Base-by-base conservation (phyloP, 2,888 invertebrate genomes). In the Eristalis tenax region DNA sequence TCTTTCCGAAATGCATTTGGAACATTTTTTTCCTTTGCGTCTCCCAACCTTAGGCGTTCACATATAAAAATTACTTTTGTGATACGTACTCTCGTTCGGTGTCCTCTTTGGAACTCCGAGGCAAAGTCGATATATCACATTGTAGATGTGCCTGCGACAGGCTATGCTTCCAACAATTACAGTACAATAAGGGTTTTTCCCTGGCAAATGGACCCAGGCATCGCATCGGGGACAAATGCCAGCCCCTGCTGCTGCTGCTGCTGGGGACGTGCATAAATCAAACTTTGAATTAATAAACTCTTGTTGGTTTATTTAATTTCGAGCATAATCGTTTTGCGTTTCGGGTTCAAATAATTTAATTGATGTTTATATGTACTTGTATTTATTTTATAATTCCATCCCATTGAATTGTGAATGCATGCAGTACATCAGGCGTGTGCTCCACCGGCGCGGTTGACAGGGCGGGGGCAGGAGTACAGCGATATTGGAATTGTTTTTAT, bases 31-130 rank as follows among this genome's bases (percentile, higher is more conserved):
- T 26, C 4, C 4, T 32, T 32, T 32, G 4, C 26, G 26, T 32
- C 10, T 40, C 6, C 22, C 28, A 28, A 35, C 70, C 83, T 73
- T 40, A 78, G 78, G 83, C 77, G 15, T 73, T 73, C 68, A 57
- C 83, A 78, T 78, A 78, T 77, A 83, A 57, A 73, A 73, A 78
- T 83, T 73, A 83, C 78, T 73, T 83, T 83, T 78, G 68, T 73
- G 71, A 64, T 73, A 43, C 73, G 78, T 73, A 50, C 50, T 50
- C 43, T 15, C 5, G 50, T 77, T 71, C 71, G 15, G 71, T 78
- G 66, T 64, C 61, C 63, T 40, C 13, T 56, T 22, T 22, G 28
- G 2, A 28, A 61, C 76, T 76, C 43, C 32, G 50, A 56, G 75
- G 57, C 40, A 66, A 65, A 75, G 75, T 26, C 75, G 56, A 75